These are phyloP conservation scores for Anniella stebbinsi DNA, from an alignment of 2,797 vertebrate genomes.

Conservation along the genomic window DNA sequence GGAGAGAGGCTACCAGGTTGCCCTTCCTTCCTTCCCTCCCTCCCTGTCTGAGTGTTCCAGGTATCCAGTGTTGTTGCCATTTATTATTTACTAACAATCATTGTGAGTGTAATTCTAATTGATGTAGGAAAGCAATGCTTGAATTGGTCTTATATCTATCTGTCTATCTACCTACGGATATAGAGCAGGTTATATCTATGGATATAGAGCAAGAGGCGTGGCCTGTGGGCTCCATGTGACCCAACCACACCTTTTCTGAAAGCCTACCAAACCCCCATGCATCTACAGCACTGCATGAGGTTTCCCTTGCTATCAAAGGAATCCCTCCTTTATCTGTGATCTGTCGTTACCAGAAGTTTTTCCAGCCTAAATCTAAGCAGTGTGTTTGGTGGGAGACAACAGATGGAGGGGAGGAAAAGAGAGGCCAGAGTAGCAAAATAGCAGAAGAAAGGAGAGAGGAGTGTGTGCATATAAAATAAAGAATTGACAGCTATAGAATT, in stretches of 20 bases:
- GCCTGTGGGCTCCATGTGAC: too few relatives aligned
- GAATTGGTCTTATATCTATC: not conserved
- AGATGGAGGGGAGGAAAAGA: not conserved
- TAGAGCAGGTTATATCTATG: too few relatives aligned
- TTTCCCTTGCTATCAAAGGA: too few relatives aligned
- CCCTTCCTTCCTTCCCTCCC: not conserved
- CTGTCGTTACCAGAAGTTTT: not conserved
- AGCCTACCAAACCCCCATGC: too few relatives aligned
- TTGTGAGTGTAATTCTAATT: not conserved
- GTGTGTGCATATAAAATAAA: not conserved
- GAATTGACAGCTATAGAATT: constrained; percentile 28
- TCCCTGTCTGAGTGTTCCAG: not conserved
- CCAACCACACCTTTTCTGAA: too few relatives aligned
- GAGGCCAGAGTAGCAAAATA: not conserved
- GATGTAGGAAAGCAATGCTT: not conserved
- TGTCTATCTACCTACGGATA: too few relatives aligned
- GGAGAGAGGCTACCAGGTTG: not conserved
- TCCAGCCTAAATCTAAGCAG: not conserved
- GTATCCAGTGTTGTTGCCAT: not conserved
- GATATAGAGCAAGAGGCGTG: too few relatives aligned
- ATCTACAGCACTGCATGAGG: too few relatives aligned
- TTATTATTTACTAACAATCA: not conserved
- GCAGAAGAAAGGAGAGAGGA: not conserved
- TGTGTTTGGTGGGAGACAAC: not conserved
- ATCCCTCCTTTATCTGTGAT: too few relatives aligned